A percentile compares a stretch with the other conserved stretches of the same genome.
Evolutionary conservation across 2,888 invertebrate genomes (phyloP).

Genomic region (Unio pictorum): DNA sequence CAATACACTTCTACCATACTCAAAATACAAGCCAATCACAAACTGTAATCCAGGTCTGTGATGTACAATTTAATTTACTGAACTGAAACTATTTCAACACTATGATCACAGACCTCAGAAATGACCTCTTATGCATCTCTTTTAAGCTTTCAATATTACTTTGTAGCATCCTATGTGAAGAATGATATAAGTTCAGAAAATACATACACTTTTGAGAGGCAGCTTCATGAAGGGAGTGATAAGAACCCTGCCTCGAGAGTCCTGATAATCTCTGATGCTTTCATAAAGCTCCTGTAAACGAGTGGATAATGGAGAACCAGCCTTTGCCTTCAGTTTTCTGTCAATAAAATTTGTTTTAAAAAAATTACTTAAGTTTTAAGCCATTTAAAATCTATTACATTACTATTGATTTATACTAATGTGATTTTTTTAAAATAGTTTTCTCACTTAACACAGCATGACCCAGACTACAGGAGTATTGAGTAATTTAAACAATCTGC

Average conservation of each 20-base stretch:
- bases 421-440: background rate
- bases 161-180: no score
- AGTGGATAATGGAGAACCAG: conserved; percentile 4
- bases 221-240: conserved; percentile 95
- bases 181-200: background rate
- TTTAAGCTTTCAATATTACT: no score
- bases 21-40: no score
- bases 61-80: no score
- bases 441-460: background rate
- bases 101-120: no score
- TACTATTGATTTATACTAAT: no score
- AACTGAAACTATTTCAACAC: no score
- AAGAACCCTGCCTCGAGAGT: conserved; percentile 86
- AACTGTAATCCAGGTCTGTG: no score
- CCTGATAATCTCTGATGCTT: conserved; percentile 89
- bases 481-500: background rate
- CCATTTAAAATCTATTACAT: no score
- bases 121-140: no score
- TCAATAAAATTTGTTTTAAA: background rate
- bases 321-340: conserved; percentile 18
- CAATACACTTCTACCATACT: no score
- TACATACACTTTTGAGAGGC: conserved; percentile 85
- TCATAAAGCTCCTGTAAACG: conserved; percentile 88
- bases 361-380: background rate
- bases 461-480: background rate